Evolutionary conservation across 2,888 invertebrate genomes (phyloP), one percentile per base, ranked within the genome.

Genomic region (Aphodius granarius): DNA sequence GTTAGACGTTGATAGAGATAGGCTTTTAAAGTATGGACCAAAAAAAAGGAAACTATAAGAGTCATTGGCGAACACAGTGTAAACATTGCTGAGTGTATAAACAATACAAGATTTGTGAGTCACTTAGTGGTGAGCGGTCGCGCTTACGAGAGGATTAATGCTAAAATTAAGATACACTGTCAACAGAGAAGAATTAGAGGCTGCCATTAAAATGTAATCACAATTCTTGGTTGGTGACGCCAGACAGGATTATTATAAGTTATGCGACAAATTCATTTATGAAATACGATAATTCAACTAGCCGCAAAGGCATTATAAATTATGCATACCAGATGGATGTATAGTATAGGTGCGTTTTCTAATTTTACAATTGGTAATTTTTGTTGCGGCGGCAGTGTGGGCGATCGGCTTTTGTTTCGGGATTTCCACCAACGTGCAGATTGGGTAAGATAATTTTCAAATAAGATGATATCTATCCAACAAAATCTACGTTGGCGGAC

Each of bases 341-440:
- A 18, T 75, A 66, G 63, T 71, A 18, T 75, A 66, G 75, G 75
- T 71, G 75, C 75, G 75, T 63, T 22, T 71, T 63, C 65, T 71
- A 71, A 63, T 63, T 64, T 71, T 71, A 75, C 64, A 71, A 21
- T 64, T 71, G 75, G 22, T 20, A 19, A 43, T 75, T 75, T 75
- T 71, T 71, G 63, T 16, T 19, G 2, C 63, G 17, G 15, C 72
- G 72, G 18, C 63, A 19, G 76, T 68, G 75, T 76, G 66, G 76
- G 76, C 62, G 18, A 23, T 17, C 16, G 21, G 73, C 71, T 76
- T 76, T 76, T 74, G 74, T 72, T 76, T 65, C 65, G 68, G 72
- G 71, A 74, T 74, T 74, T 74, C 74, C 76, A 74, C 76, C 76
- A 76, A 76, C 76, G 76, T 76, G 23, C 72, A 76, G 74, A 76